A percentile compares a stretch with the other conserved stretches of the same genome.
These are phyloP conservation scores for Hypsibius dujardini DNA, from an alignment of 1,140 invertebrate species.

Conservation along the genomic window DNA sequence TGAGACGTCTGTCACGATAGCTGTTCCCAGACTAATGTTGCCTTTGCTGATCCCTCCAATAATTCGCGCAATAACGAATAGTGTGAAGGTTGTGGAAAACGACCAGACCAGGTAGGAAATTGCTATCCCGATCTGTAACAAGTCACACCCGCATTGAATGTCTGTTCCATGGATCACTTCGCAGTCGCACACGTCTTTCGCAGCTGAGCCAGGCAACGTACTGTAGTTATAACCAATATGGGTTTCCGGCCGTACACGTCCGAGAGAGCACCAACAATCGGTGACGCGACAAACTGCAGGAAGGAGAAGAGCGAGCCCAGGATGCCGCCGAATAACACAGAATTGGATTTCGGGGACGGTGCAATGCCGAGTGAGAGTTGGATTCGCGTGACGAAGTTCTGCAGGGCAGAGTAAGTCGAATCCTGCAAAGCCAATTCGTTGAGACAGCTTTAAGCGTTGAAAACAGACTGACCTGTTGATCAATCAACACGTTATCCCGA, in stretches of 20 bases:
- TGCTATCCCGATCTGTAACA: slow-evolving; percentile 54
- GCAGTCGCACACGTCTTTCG: too few relatives aligned
- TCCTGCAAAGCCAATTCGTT: slow-evolving; percentile 3
- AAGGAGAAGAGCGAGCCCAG: slow-evolving; percentile 92
- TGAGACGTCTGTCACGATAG: slow-evolving; percentile 82
- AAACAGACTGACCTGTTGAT: neutral
- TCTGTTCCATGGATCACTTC: too few relatives aligned
- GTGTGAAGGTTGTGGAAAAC: slow-evolving; percentile 60
- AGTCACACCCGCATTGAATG: slow-evolving; percentile 17
- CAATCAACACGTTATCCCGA: too few relatives aligned
- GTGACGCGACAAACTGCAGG: slow-evolving; percentile 82
- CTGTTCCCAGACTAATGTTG: slow-evolving; percentile 84
- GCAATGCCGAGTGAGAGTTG: neutral
- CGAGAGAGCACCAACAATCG: slow-evolving; percentile 77
- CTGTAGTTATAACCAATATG: slow-evolving; percentile 61
- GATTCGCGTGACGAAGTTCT: neutral
- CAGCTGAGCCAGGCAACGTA: slow-evolving; percentile 34
- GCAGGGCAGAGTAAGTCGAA: neutral
- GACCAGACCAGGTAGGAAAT: slow-evolving; percentile 75
- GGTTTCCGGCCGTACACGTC: slow-evolving; percentile 84
- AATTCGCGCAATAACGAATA: slow-evolving; percentile 80
- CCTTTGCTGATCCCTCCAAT: slow-evolving; percentile 88
- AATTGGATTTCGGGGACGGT: slow-evolving; percentile 64
- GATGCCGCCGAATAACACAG: slow-evolving; percentile 80
- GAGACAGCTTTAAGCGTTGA: neutral